Base-by-base conservation (phyloP, 2,797 vertebrate genomes). In the Pantherophis vulpinus region DNA sequence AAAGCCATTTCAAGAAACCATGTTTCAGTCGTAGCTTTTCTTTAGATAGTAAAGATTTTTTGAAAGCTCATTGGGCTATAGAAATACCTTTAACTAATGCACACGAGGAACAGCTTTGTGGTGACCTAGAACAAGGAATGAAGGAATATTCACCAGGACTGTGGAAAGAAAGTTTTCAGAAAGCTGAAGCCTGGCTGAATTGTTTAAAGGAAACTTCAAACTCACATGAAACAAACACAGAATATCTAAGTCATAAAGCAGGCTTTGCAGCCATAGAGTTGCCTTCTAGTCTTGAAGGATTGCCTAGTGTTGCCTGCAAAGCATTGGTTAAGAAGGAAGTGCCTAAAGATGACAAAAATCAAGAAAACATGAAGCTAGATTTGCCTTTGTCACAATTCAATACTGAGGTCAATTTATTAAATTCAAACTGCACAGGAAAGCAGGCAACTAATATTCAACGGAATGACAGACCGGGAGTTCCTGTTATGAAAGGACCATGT, bases 11-110 rank as follows among this genome's bases (percentile, higher is more conserved):
- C 94, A 93, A 97, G 12, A 97, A 98, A 90, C 98, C 98, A 0
- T 97, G 97, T 93, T 98, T 98, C 90, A 98, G 97, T 70, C 98
- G 98, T 89, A 98, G 98, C 95, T 97, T 97, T 66, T 98, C 98
- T 55, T 94, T 98, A 91, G 98, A 98, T 51, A 98, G 98, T 94
- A 98, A 97, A 93, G 97, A 97, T 74, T 95, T 93, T 0, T 95
- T 96, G 90, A 95, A 95, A 88, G 97, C 95, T 94, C 95, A 97
- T 54, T 98, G 98, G 98, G 87, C 96, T 63, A 92, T 96, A 0
- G 94, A 96, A 5, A 94, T 95, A 66, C 66, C 97, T 55, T 97
- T 97, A 63, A 94, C 95, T 56, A 95, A 95, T 87, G 93, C 93
- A 95, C 87, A 90, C 94, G 97, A 96, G 16, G 95, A 96, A 10